A percentile compares a stretch with the other conserved stretches of the same genome.
Conservation (phyloP, 2,888 invertebrate genomes). For the Eilema depressum region DNA sequence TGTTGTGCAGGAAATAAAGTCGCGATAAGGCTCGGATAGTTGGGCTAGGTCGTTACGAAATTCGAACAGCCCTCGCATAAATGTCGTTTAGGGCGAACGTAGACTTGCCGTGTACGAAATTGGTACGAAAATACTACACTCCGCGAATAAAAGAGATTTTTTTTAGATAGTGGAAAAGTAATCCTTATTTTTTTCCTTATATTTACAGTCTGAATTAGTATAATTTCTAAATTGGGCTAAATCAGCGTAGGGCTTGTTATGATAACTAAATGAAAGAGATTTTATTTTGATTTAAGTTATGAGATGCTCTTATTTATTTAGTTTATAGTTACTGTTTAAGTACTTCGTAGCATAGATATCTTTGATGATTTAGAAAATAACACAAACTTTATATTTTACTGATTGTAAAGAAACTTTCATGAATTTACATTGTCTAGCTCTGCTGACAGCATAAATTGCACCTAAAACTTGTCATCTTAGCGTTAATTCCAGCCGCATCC, state of each 20-base stretch:
- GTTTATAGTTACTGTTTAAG: too few species aligned
- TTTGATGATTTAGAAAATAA: too few species aligned
- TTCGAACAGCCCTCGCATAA: constrained; percentile 36
- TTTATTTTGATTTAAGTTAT: neutral
- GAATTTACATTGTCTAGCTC: too few species aligned
- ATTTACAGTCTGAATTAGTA: neutral
- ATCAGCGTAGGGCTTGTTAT: neutral
- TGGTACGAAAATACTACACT: neutral
- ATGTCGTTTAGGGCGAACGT: constrained; percentile 33
- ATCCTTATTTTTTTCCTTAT: neutral
- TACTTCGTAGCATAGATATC: too few species aligned
- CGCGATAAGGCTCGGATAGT: constrained; percentile 45
- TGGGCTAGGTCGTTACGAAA: constrained; percentile 40
- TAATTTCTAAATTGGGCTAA: neutral
- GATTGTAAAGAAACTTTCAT: too few species aligned
- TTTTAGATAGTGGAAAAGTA: neutral
- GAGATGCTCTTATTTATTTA: neutral
- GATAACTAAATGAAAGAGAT: neutral
- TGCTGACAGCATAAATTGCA: too few species aligned
- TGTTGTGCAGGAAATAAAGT: constrained; percentile 49
- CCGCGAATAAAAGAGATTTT: neutral
- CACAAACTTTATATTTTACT: too few species aligned
- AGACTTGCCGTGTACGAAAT: constrained; percentile 17
- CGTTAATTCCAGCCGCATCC: too few species aligned
- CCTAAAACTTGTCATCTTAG: too few species aligned